These are phyloP conservation scores for Lissocephala sabroskyi DNA, from an alignment of 2,888 invertebrate genomes.

Conservation along the genomic window DNA sequence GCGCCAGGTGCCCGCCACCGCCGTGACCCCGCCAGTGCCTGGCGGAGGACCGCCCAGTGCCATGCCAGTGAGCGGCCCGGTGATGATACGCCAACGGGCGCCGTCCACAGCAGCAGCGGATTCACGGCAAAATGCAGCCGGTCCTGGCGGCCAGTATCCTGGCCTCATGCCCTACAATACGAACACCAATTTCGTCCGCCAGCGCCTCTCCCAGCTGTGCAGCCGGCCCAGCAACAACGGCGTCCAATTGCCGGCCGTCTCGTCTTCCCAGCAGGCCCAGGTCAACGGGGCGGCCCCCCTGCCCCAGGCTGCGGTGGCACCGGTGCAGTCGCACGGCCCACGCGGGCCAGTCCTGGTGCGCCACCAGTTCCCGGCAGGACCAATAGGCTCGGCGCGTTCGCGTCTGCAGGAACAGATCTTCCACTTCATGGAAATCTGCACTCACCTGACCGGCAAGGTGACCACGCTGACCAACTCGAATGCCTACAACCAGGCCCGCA, in stretches of 20 bases:
- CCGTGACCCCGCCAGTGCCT: too few relatives aligned
- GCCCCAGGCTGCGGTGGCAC: constrained; percentile 22
- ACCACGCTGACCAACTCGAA: constrained; percentile 71
- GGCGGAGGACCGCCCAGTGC: constrained; percentile 14
- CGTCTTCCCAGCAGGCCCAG: constrained; percentile 8
- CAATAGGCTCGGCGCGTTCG: constrained; percentile 65
- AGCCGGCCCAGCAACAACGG: constrained; percentile 39
- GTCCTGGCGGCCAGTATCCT: not conserved
- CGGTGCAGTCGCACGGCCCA: constrained; percentile 4
- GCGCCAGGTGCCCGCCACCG: constrained; percentile 51
- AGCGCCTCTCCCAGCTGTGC: too few relatives aligned
- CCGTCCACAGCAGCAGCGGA: not conserved
- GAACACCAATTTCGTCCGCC: constrained; percentile 48
- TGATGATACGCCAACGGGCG: constrained; percentile 34
- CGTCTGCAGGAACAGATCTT: constrained; percentile 71
- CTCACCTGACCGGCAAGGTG: constrained; percentile 70
- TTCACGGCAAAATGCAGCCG: not conserved
- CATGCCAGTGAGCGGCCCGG: constrained; percentile 18
- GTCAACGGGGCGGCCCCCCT: too few relatives aligned
- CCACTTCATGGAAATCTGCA: constrained; percentile 70
- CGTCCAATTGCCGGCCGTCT: constrained; percentile 22
- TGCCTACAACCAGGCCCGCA: constrained; percentile 70
- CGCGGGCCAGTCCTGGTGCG: constrained; percentile 52
- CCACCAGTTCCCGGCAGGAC: constrained; percentile 58
- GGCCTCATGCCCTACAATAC: constrained; percentile 1